A percentile compares a stretch with the other conserved stretches of the same genome.
Conservation (phyloP, 2,113 vertebrate genomes). For the Pseudopodoces humilis region DNA sequence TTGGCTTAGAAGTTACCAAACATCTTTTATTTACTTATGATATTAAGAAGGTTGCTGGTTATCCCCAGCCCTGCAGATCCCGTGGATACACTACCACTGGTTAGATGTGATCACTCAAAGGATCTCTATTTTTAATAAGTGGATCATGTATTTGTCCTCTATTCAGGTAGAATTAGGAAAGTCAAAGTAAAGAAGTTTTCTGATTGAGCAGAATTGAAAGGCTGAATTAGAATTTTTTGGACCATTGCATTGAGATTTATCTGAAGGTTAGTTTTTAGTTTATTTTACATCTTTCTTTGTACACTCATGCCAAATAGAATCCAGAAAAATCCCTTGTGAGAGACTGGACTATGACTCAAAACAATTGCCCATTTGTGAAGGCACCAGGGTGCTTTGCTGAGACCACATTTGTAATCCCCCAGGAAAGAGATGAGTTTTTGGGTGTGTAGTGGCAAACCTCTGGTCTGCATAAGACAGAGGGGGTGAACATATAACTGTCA, state of each 20-base stretch:
- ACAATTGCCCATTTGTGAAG: neutral
- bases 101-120: neutral
- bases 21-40: neutral
- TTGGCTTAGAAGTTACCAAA: neutral
- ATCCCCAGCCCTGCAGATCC: neutral
- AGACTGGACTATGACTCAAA: neutral
- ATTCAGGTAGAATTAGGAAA: neutral
- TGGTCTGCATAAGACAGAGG: neutral
- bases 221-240: neutral
- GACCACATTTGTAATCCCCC: neutral
- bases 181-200: neutral
- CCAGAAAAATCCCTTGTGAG: neutral
- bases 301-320: neutral
- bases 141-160: neutral
- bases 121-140: neutral
- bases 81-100: neutral
- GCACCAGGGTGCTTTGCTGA: neutral
- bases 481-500: neutral
- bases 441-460: neutral
- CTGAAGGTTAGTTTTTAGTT: neutral
- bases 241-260: neutral
- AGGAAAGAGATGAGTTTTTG: neutral
- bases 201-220: neutral
- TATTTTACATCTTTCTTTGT: neutral
- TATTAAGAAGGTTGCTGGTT: neutral